A percentile compares a stretch with the other conserved stretches of the same genome.
Evolutionary conservation across 2,797 vertebrate species (phyloP).

Genomic region (Trematomus bernacchii): DNA sequence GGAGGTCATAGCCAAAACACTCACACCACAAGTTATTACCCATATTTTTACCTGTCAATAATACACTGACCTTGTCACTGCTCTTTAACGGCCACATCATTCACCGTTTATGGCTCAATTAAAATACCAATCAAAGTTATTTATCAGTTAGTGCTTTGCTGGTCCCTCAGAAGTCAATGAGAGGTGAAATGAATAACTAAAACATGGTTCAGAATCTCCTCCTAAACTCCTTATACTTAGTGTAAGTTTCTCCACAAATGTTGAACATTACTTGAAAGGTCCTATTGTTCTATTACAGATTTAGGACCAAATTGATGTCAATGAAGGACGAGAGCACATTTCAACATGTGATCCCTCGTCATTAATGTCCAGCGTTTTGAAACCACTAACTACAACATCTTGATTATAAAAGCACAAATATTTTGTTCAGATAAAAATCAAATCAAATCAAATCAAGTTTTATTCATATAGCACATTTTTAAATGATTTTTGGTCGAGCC

Average conservation of each 20-base stretch:
- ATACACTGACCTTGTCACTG: slow-evolving; percentile 64
- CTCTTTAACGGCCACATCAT: slow-evolving; percentile 54
- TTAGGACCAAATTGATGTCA: background rate
- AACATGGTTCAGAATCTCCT: background rate
- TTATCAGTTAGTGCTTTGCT: slow-evolving; percentile 50
- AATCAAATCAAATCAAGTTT: no score
- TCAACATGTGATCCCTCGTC: background rate
- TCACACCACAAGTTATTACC: slow-evolving; percentile 53
- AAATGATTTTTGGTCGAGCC: no score
- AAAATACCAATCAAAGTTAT: slow-evolving; percentile 63
- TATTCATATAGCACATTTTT: no score
- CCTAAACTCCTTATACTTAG: background rate
- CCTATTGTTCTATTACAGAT: background rate
- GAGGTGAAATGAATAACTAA: slow-evolving; percentile 11
- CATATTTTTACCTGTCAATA: slow-evolving; percentile 64
- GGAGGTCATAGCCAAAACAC: slow-evolving; percentile 58
- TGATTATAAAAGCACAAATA: no score
- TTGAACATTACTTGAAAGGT: background rate
- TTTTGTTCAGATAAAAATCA: no score
- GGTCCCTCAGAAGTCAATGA: slow-evolving; percentile 18
- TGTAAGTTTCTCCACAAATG: background rate
- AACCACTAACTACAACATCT: background rate
- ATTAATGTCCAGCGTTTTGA: background rate
- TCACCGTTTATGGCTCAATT: slow-evolving; percentile 69
- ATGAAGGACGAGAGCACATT: background rate